Evolutionary conservation across 2,113 vertebrate genomes (phyloP).

Genomic region (Dinomys branickii): DNA sequence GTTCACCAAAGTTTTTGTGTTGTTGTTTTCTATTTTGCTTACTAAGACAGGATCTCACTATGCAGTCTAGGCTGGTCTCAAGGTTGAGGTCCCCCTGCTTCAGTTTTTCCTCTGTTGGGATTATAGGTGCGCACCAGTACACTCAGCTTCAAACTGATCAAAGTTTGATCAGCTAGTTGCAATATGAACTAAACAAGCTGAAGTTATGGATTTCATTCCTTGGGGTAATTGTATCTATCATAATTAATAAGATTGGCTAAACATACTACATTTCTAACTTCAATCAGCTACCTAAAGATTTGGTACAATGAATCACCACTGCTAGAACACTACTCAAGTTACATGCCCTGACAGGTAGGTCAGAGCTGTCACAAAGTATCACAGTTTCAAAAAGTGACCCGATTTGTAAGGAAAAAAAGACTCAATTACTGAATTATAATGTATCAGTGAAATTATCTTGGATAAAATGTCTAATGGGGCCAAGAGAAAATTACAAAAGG

Average conservation of each 20-base stretch:
- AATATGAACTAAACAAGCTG: not conserved
- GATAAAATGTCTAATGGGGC: not conserved
- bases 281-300: not conserved
- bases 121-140: not conserved
- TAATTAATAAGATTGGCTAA: too few species aligned
- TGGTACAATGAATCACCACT: not conserved
- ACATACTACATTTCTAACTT: too few species aligned
- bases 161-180: not conserved
- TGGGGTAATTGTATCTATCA: not conserved
- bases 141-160: not conserved
- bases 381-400: not conserved
- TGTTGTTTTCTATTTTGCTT: not conserved
- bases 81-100: not conserved
- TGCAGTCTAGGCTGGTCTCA: not conserved
- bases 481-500: not conserved
- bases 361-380: not conserved
- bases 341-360: not conserved
- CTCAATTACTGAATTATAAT: not conserved
- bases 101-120: not conserved
- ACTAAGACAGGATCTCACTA: not conserved
- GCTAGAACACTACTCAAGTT: not conserved
- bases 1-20: not conserved
- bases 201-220: not conserved
- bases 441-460: constrained; percentile 27
- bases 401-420: not conserved